Percentiles rank a stretch among this genome's conserved stretches.
Evolutionary conservation across 2,113 vertebrate species (phyloP).

Genomic region (Malurus alboscapulatus): DNA sequence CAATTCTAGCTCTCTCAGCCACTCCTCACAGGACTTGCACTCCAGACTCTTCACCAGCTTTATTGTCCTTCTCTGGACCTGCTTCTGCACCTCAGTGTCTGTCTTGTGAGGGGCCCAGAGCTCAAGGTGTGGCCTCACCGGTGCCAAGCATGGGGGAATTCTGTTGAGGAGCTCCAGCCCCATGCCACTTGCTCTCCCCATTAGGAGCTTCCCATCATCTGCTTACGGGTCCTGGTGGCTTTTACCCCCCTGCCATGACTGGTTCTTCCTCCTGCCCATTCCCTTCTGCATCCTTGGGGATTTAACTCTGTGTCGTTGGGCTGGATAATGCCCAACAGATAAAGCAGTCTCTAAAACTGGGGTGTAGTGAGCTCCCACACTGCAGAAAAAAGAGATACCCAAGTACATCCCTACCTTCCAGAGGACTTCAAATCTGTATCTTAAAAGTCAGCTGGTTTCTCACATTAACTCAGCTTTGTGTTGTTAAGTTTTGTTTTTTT

Average conservation of each 20-base stretch:
- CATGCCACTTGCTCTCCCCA: accelerated
- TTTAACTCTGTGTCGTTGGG: not conserved
- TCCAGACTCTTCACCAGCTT: not conserved
- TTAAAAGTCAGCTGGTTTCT: not conserved
- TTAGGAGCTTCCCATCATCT: not conserved
- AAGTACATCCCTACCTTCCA: not conserved
- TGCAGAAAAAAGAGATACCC: not conserved
- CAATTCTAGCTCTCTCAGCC: not conserved
- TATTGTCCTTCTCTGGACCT: not conserved
- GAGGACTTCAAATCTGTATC: not conserved
- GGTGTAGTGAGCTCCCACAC: not conserved
- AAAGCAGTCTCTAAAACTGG: not conserved
- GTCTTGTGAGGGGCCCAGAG: not conserved
- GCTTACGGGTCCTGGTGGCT: not conserved
- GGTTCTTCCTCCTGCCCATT: not conserved
- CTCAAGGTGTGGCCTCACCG: not conserved
- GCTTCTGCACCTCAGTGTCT: not conserved
- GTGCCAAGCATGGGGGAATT: not conserved
- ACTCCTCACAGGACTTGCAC: not conserved
- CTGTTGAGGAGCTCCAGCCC: not conserved
- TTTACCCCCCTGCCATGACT: not conserved
- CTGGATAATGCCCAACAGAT: not conserved
- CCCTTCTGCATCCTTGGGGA: too few species aligned
- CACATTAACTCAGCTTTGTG: not conserved
- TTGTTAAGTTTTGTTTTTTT: not conserved